phyloP scores from a whole-genome alignment of 2,888 invertebrate species.

The Cryptocephalus primarius region DNA sequence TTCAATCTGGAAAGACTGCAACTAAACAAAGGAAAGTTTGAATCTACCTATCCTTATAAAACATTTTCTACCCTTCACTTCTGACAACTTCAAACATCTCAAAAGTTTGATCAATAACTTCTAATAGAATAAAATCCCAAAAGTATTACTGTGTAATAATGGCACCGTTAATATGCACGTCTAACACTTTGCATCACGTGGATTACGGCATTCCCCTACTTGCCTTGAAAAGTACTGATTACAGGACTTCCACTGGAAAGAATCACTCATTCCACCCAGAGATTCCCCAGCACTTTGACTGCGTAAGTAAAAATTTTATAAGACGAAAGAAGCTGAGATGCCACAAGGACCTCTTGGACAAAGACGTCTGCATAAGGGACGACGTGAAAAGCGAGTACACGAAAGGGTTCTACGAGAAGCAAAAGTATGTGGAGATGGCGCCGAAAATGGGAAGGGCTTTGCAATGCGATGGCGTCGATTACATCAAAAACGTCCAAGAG shows the following conservation, averaged over 20 bases:
- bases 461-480: no score
- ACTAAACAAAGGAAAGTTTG: no score
- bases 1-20: no score
- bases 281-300: constrained; percentile 28
- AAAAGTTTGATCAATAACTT: constrained; percentile 4
- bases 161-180: constrained; percentile 23
- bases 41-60: no score
- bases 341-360: constrained; percentile 17
- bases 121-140: no score
- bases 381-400: constrained; percentile 17
- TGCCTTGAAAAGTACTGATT: constrained; percentile 28
- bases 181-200: constrained; percentile 23
- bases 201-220: constrained; percentile 31
- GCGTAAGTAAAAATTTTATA: constrained; percentile 19
- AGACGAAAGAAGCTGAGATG: constrained; percentile 16
- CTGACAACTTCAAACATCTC: no score
- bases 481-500: constrained; percentile 23
- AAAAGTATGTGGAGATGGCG: constrained; percentile 1
- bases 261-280: constrained; percentile 26
- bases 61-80: no score
- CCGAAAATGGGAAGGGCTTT: no score
- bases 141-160: constrained; percentile 1
- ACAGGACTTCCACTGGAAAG: constrained; percentile 25
- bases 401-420: constrained; percentile 16
- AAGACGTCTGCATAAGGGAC: constrained; percentile 21